Conservation (phyloP, 92 coral and sea anemone species). For the Palythoa grandiflora region DNA sequence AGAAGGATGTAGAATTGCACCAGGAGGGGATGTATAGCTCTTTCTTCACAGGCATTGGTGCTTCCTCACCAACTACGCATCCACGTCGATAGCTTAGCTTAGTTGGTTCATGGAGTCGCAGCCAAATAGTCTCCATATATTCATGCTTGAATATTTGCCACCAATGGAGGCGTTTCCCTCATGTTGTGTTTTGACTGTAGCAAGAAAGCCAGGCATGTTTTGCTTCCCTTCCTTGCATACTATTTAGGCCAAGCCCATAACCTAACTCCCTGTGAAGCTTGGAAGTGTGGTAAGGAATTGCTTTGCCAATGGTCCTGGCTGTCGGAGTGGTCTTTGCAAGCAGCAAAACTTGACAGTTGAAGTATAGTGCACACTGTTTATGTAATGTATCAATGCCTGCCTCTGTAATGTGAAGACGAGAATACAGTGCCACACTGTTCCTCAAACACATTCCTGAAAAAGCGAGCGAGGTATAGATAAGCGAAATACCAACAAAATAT, state of each 20-base stretch:
- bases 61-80: no score
- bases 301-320: background rate
- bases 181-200: no score
- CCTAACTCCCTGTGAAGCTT: background rate
- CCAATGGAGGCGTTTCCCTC: no score
- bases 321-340: background rate
- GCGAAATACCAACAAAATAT: constrained; percentile 48
- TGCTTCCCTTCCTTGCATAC: background rate
- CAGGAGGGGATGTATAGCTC: no score
- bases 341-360: background rate
- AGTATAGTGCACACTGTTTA: background rate
- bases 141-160: no score
- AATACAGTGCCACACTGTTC: background rate
- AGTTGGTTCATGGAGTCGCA: no score
- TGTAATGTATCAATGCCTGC: background rate
- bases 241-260: background rate
- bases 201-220: background rate
- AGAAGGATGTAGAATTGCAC: no score
- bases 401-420: background rate
- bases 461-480: constrained; percentile 13
- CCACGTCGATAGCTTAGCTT: no score
- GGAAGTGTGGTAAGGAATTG: background rate
- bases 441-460: background rate
- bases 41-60: no score
- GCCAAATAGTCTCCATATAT: no score